Evolutionary conservation across 2,113 vertebrate species (phyloP), one percentile per base, ranked within the genome.

Genomic region (Dipodomys ordii): DNA sequence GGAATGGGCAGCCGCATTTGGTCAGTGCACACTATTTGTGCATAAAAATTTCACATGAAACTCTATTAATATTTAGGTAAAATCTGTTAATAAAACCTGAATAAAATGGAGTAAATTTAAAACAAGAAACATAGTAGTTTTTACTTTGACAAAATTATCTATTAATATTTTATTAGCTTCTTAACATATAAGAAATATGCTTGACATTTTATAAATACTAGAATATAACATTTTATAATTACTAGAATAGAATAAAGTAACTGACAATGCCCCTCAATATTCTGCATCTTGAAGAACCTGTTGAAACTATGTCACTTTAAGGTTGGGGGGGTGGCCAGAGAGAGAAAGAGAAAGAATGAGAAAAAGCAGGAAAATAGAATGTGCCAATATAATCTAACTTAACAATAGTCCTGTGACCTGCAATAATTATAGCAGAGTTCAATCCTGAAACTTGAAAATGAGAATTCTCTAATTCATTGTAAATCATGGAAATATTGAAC

Each of bases 391-490:
- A 76, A 91, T 35, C n/a, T 71, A 10, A 78, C 15, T 46, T 77
- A 77, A 23, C 83, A 80, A 80, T 87, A 8, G 22, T 49, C 3
- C 53, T 30, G 19, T 80, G 27, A 53, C 23, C 44, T 84, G 25
- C 13, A 94, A 65, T 30, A 94, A 83, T n/a, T 79, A 84, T 10
- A 87, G 18, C 10, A 74, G 74, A 92, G 30, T 46, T 79, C 60
- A 84, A 6, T 28, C 11, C 74, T 83, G n/a, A n/a, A 15, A 32
- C 35, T 53, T 71, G 15, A 30, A 80, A 83, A 64, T 79, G 23
- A 65, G 82, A 78, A 80, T 25, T 80, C 12, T 12, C 49, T 12
- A 49, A 49, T 49, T 49, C 49, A 49, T 49, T 49, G 8, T 49
- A 49, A 49, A 49, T 49, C 49, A 49, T 49, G 9, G 12, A 49